A percentile compares a stretch with the other conserved stretches of the same genome.
These are phyloP conservation scores for Alauda arvensis DNA, from an alignment of 2,797 vertebrate genomes.

Conservation along the genomic window DNA sequence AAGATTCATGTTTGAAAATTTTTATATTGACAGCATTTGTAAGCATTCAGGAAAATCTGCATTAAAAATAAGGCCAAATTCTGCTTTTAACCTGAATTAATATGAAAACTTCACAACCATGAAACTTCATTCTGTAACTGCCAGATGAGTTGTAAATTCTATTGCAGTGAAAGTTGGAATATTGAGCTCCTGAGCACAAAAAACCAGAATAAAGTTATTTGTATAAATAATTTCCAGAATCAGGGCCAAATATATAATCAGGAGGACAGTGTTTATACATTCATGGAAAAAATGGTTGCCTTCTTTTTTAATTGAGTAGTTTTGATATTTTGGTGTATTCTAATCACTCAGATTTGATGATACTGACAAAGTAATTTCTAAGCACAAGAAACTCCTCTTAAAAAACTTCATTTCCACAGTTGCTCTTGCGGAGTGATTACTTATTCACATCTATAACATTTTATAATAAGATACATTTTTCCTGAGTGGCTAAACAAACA, in stretches of 20 bases:
- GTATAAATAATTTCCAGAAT: background rate
- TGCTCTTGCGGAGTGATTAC: background rate
- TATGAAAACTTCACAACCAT: background rate
- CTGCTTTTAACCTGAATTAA: background rate
- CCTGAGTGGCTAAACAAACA: background rate
- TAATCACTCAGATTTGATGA: background rate
- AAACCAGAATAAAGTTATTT: background rate
- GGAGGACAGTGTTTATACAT: background rate
- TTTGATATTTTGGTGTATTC: background rate
- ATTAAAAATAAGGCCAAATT: background rate
- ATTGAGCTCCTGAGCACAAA: background rate
- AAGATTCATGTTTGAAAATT: background rate
- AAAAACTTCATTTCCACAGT: background rate
- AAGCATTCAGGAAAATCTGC: background rate
- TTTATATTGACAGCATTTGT: background rate
- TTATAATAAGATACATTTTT: background rate
- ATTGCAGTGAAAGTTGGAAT: background rate
- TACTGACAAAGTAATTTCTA: background rate
- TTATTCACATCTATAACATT: background rate
- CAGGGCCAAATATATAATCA: background rate
- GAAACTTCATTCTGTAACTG: background rate
- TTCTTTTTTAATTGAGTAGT: background rate
- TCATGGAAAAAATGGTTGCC: accelerated
- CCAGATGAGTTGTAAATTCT: background rate
- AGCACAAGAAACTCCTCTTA: background rate